Evolutionary conservation across 1,140 invertebrate species (phyloP).

Genomic region (Calephelis virginiensis): DNA sequence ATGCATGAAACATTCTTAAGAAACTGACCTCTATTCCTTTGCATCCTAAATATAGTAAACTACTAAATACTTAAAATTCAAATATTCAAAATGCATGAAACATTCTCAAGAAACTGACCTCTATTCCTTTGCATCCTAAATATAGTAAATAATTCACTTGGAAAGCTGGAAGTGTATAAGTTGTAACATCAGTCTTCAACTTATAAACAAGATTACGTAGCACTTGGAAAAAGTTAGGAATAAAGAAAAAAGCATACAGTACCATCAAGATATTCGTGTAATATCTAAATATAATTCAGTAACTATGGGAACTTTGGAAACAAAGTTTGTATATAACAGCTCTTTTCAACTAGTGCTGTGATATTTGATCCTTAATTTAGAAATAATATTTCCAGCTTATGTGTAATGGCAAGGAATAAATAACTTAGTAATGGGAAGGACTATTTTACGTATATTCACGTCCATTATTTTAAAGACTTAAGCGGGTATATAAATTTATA

Average conservation of each 20-base stretch:
- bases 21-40: not conserved
- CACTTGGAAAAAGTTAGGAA: conserved; percentile 2
- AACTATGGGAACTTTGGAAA: not conserved
- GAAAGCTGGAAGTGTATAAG: not conserved
- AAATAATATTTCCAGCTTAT: not conserved
- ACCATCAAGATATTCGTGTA: not conserved
- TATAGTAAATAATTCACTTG: conserved; percentile 8
- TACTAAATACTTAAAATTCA: no score
- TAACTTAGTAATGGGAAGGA: not conserved
- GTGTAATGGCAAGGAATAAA: not conserved
- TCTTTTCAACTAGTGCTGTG: not conserved
- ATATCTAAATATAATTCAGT: conserved; percentile 9
- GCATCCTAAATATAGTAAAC: not conserved
- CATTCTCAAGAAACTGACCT: no score
- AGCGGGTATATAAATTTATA: no score
- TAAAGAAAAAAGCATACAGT: not conserved
- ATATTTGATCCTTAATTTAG: not conserved
- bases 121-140: not conserved
- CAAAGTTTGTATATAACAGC: not conserved
- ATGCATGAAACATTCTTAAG: no score
- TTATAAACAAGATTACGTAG: conserved; percentile 9
- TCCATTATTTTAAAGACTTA: no score
- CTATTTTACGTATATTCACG: not conserved
- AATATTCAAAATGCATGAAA: no score
- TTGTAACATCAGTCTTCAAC: conserved; percentile 9